Evolutionary conservation across 2,797 vertebrate genomes (phyloP).

Genomic region (Microctenopoma stevenorrisi): DNA sequence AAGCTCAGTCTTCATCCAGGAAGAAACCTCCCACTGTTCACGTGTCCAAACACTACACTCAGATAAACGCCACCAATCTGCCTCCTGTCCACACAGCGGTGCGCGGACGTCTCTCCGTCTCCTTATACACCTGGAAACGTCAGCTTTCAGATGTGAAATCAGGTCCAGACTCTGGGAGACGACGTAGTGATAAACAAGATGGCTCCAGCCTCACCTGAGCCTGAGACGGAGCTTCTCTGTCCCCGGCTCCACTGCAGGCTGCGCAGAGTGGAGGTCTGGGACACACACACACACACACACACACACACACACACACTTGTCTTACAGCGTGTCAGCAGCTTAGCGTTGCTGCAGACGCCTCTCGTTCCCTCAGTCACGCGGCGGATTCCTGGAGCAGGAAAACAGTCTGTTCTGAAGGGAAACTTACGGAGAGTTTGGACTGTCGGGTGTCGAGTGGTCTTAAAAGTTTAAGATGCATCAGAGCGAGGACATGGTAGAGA

Average conservation of each 20-base stretch:
- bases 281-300: neutral
- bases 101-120: too few species aligned
- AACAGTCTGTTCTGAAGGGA: neutral
- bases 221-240: neutral
- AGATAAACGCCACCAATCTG: too few species aligned
- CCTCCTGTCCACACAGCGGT: too few species aligned
- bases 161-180: too few species aligned
- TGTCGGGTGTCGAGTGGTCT: neutral
- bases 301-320: too few species aligned
- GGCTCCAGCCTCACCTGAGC: slow-evolving; percentile 5
- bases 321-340: slow-evolving; percentile 5
- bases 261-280: neutral
- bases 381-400: too few species aligned
- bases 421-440: neutral
- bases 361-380: too few species aligned
- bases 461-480: slow-evolving; percentile 22
- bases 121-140: too few species aligned
- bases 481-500: neutral
- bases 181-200: neutral
- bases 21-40: too few species aligned
- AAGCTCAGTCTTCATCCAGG: too few species aligned
- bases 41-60: too few species aligned
- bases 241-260: neutral
- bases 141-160: too few species aligned
- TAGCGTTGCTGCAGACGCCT: neutral